Conservation (phyloP, 1,140 invertebrate genomes). For the Anoplophora glabripennis region DNA sequence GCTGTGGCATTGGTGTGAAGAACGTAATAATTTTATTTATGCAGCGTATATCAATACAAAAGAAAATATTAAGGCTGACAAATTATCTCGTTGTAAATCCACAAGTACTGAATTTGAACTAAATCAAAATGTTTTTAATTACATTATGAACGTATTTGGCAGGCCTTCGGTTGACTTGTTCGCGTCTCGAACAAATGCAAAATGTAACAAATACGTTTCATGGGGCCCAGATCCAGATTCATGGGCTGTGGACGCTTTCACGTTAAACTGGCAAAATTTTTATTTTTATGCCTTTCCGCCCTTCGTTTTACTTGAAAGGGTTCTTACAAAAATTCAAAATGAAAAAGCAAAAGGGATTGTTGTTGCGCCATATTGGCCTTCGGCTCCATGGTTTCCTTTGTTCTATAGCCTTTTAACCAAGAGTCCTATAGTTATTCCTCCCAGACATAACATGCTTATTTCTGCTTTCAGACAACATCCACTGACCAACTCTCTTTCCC, state of each 20-base stretch:
- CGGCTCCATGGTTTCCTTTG: conserved; percentile 38
- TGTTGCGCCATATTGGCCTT: conserved; percentile 41
- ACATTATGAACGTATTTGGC: conserved; percentile 23
- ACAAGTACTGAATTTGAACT: conserved; percentile 7
- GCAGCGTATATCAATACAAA: conserved; percentile 34
- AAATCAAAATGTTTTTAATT: conserved; percentile 12
- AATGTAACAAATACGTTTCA: conserved; percentile 32
- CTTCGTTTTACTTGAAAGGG: conserved; percentile 26
- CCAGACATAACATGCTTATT: conserved; percentile 2
- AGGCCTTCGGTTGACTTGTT: conserved; percentile 33
- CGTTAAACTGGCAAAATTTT: conserved; percentile 12
- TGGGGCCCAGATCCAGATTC: conserved; percentile 29
- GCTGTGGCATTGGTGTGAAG: conserved; percentile 34
- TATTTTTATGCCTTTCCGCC: conserved; percentile 39
- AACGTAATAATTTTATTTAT: conserved; percentile 27
- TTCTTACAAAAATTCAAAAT: conserved; percentile 28
- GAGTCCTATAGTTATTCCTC: not conserved
- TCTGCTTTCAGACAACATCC: conserved; percentile 9
- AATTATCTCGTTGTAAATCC: conserved; percentile 12
- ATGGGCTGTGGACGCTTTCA: conserved; percentile 30
- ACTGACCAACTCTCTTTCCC: not conserved
- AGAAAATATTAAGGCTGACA: conserved; percentile 33
- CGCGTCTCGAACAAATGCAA: conserved; percentile 31
- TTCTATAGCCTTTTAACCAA: conserved; percentile 14
- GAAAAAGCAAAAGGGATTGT: conserved; percentile 33